Evolutionary conservation across 2,888 invertebrate species (phyloP).

Genomic region (Drosophila pseudotalamancana): DNA sequence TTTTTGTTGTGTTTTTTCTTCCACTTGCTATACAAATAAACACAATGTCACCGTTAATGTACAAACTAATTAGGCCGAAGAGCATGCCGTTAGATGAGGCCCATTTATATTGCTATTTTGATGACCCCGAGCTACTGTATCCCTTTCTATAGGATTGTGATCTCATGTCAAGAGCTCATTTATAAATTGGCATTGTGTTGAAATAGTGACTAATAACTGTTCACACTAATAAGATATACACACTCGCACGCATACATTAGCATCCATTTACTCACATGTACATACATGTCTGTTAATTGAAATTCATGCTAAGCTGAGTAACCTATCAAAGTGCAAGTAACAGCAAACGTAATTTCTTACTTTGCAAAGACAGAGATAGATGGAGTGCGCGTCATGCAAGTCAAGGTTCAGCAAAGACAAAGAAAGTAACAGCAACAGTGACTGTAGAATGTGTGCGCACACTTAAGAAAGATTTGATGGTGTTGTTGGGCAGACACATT

Average conservation of each 20-base stretch:
- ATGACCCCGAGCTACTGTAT: constrained; percentile 17
- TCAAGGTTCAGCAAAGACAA: constrained; percentile 10
- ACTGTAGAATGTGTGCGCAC: neutral
- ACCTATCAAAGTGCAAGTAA: constrained; percentile 45
- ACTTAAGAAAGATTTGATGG: constrained; percentile 16
- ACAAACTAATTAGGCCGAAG: constrained; percentile 69
- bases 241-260: neutral
- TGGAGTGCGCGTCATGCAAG: neutral
- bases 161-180: constrained; percentile 63
- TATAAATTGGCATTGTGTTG: constrained; percentile 56
- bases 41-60: constrained; percentile 72
- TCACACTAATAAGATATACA: constrained; percentile 22
- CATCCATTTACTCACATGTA: neutral
- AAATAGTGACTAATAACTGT: constrained; percentile 64
- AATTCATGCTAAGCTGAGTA: constrained; percentile 57
- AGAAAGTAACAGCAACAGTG: constrained; percentile 4
- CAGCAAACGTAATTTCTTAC: constrained; percentile 11
- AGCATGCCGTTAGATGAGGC: constrained; percentile 11
- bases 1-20: constrained; percentile 51
- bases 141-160: constrained; percentile 43
- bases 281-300: constrained; percentile 51
- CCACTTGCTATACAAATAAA: constrained; percentile 67
- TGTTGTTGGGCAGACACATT: constrained; percentile 17
- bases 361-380: constrained; percentile 18
- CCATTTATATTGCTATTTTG: constrained; percentile 10